A percentile compares a stretch with the other conserved stretches of the same genome.
phyloP scores from a whole-genome alignment of 2,888 invertebrate species.

The Tanaodytes sp. region DNA sequence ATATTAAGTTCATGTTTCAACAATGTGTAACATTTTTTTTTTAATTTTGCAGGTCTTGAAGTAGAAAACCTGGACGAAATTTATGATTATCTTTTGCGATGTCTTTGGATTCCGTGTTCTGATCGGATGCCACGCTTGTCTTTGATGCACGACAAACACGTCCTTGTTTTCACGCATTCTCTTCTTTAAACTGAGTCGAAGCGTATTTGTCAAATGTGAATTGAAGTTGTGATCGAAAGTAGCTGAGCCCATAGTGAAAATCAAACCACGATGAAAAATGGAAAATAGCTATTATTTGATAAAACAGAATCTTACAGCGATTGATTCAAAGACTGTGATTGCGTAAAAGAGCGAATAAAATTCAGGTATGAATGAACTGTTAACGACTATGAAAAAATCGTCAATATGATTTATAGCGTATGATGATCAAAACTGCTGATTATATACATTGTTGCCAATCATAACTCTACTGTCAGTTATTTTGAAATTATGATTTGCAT shows the following conservation, averaged over 20 bases:
- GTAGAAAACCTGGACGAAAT: conserved; percentile 36
- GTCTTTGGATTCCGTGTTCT: conserved; percentile 51
- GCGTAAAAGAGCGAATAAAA: conserved; percentile 30
- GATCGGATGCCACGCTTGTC: conserved; percentile 27
- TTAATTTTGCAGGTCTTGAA: conserved; percentile 45
- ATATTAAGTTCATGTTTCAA: no score
- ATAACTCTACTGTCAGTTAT: no score
- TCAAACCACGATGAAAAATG: conserved; percentile 33
- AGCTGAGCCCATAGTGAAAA: conserved; percentile 41
- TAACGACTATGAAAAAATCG: conserved; percentile 19
- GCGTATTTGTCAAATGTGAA: no score
- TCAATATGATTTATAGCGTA: no score
- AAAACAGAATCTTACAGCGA: conserved; percentile 40
- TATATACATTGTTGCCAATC: no score
- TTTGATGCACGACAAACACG: conserved; percentile 22
- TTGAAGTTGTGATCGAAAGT: no score
- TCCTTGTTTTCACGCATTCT: conserved; percentile 19
- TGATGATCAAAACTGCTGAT: no score
- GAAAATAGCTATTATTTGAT: conserved; percentile 30
- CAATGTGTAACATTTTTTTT: no score
- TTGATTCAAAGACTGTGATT: conserved; percentile 51
- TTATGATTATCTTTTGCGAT: conserved; percentile 48
- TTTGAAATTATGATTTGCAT: no score
- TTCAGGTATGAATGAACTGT: conserved; percentile 3
- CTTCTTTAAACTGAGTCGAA: no score